Evolutionary conservation across 2,888 invertebrate species (phyloP).

Genomic region (Chymomyza amoena): DNA sequence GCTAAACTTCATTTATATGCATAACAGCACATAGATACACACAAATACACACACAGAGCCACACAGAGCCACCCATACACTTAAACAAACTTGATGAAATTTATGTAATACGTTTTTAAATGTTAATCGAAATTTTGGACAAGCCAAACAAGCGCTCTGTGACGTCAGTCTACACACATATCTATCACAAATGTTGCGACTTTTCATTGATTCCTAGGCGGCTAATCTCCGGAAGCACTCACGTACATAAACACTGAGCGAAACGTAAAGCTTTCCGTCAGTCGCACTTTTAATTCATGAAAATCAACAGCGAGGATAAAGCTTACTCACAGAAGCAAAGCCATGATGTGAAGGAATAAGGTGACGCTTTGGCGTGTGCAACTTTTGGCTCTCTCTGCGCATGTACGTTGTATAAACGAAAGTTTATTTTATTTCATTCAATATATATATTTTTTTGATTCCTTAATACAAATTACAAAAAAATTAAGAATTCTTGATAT

Average conservation of each 20-base stretch:
- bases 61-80: neutral
- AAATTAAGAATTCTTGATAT: no score
- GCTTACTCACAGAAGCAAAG: constrained; percentile 17
- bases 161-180: neutral
- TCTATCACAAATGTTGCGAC: neutral
- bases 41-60: neutral
- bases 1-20: constrained; percentile 51
- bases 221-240: neutral
- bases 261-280: constrained; percentile 8
- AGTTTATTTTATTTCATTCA: no score
- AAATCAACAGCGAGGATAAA: constrained; percentile 40
- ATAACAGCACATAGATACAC: constrained; percentile 8
- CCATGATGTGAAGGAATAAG: neutral
- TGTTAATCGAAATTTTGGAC: neutral
- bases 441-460: no score
- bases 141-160: neutral
- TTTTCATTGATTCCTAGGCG: neutral
- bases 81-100: neutral
- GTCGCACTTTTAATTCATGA: constrained; percentile 61
- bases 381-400: no score
- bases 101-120: neutral
- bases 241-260: neutral
- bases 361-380: no score
- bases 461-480: no score
- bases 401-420: no score